Base-by-base conservation (phyloP, 2,888 invertebrate species). In the Hofmannophila pseudospretella region DNA sequence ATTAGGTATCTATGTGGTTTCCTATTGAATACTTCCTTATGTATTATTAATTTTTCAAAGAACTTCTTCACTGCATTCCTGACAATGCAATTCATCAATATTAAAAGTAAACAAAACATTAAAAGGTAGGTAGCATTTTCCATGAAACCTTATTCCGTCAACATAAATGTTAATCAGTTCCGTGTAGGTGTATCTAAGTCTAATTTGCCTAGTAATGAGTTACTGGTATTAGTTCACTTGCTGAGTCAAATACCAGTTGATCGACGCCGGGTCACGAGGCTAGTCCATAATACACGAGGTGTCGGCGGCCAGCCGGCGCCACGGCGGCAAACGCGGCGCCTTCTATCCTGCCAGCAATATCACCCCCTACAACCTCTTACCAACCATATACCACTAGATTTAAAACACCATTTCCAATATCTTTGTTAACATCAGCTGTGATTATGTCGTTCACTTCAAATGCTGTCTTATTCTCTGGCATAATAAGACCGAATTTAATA, bases 281-380 rank as follows among this genome's bases (percentile, higher is more conserved):
- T 84, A 82, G 84, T 82, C 73, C 81, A 84, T 82, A 84, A 82
- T 81, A 82, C 81, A 81, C 80, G 80, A 85, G 81, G 84, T 81
- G 84, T 78, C 68, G 75, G 80, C 84, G 85, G 79, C 85, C 62
- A 67, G 80, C 68, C 80, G 85, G 85, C 85, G 85, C 85, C 85
- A 82, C 60, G 70, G 75, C 70, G 77, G 75, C 73, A 77, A 73
- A 48, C 60, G 65, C 71, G 85, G 85, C 85, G 85, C 85, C 85
- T 80, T 60, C 79, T 74, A 74, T 78, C 84, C 80, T 84, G 76
- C 71, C 71, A 67, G 65, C 64, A n/a, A 23, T 32, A 22, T 20
- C 57, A 61, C 19, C 36, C 3, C 61, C 55, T 47, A 23, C 33
- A 49, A 59, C 62, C 56, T 44, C 61, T 67, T 3, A 34, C 10